Evolutionary conservation across 2,888 invertebrate species (phyloP).

Genomic region (Portevinia maculata): DNA sequence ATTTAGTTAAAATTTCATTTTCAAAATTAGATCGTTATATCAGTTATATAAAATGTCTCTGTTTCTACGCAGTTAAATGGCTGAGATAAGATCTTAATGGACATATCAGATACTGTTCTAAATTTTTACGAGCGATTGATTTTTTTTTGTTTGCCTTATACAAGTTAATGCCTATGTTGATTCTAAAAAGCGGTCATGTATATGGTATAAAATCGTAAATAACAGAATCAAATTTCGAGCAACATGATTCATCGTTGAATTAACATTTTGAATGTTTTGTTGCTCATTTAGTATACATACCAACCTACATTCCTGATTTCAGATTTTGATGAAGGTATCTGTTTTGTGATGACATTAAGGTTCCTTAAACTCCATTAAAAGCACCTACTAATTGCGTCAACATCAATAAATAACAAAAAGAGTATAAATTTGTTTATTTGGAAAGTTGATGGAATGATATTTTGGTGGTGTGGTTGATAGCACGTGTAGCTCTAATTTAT

Average conservation of each 20-base stretch:
- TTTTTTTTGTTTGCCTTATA: slow-evolving; percentile 9
- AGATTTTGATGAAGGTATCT: slow-evolving; percentile 13
- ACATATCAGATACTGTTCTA: slow-evolving; percentile 51
- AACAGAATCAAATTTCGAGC: slow-evolving; percentile 35
- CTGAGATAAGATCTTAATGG: slow-evolving; percentile 57
- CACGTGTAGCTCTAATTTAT: slow-evolving; percentile 52
- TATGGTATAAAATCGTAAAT: slow-evolving; percentile 31
- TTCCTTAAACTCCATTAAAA: slow-evolving; percentile 34
- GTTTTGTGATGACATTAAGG: slow-evolving; percentile 25
- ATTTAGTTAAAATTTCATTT: slow-evolving; percentile 36
- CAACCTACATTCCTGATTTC: slow-evolving; percentile 7
- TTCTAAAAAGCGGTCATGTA: slow-evolving; percentile 14
- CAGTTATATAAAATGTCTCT: slow-evolving; percentile 27
- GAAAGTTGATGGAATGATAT: not conserved
- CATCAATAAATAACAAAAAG: slow-evolving; percentile 13
- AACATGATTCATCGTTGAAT: slow-evolving; percentile 54
- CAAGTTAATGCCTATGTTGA: not conserved
- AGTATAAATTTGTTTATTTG: slow-evolving; percentile 10
- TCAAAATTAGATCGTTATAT: slow-evolving; percentile 46
- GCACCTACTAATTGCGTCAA: slow-evolving; percentile 39
- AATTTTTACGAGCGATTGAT: slow-evolving; percentile 49
- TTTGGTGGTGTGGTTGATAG: slow-evolving; percentile 38
- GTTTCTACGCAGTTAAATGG: slow-evolving; percentile 46
- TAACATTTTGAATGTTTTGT: slow-evolving; percentile 10
- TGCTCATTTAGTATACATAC: not conserved